Conservation (phyloP, 2,888 invertebrate species). For the Julus scanicus region DNA sequence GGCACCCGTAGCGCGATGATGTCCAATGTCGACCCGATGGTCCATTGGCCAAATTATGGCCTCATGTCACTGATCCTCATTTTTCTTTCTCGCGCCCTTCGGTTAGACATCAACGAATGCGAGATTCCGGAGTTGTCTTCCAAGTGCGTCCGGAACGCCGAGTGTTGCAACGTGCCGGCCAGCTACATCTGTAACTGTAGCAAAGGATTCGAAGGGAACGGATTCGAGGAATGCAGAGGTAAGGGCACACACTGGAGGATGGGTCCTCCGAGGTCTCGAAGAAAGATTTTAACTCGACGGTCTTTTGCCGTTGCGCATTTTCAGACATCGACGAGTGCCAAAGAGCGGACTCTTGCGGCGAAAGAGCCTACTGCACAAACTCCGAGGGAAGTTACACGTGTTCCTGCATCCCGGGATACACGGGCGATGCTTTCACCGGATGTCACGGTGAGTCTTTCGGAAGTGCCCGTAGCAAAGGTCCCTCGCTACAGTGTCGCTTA, state of each 20-base stretch:
- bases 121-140: conserved; percentile 84
- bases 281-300: too few species aligned
- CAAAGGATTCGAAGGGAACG: conserved; percentile 89
- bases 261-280: too few species aligned
- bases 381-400: conserved; percentile 83
- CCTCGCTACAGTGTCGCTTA: background rate
- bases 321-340: conserved; percentile 89
- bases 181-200: conserved; percentile 95
- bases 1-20: too few species aligned
- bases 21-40: background rate
- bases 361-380: conserved; percentile 83
- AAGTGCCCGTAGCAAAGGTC: too few species aligned
- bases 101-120: conserved; percentile 91
- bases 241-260: conserved; percentile 61
- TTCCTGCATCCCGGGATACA: conserved; percentile 83
- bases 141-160: conserved; percentile 89
- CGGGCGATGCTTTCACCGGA: conserved; percentile 77
- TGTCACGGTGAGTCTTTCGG: conserved; percentile 70
- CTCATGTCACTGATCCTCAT: background rate
- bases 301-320: conserved; percentile 56
- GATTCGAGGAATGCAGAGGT: conserved; percentile 87
- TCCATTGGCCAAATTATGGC: background rate
- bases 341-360: conserved; percentile 82
- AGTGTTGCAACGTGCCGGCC: conserved; percentile 93
- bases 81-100: too few species aligned